phyloP scores from a whole-genome alignment of 2,797 vertebrate species.

The Anguilla megastoma region DNA sequence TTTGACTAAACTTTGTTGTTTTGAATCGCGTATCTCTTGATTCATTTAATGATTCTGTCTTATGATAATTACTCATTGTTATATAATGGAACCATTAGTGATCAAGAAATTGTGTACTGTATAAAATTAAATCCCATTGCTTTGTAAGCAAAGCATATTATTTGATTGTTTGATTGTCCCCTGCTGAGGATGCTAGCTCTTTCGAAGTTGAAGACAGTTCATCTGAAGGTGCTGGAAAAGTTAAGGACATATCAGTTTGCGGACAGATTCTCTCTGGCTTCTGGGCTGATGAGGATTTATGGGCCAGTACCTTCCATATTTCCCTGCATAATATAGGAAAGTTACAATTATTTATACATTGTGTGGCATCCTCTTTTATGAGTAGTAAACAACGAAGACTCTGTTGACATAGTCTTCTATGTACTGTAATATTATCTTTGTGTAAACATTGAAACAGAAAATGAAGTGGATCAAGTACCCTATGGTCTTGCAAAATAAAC shows the following conservation, averaged over 20 bases:
- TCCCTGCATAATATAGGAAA: background rate
- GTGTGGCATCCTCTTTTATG: background rate
- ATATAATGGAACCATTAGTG: background rate
- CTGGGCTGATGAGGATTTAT: background rate
- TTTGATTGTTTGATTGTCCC: background rate
- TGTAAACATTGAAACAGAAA: background rate
- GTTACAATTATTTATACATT: background rate
- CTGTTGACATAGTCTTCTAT: background rate
- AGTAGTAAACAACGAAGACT: background rate
- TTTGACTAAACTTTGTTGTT: background rate
- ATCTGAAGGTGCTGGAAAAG: background rate
- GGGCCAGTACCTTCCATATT: background rate
- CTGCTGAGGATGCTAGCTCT: background rate
- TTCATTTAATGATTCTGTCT: background rate
- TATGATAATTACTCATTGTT: background rate
- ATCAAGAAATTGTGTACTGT: background rate
- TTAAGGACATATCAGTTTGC: background rate
- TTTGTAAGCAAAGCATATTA: background rate
- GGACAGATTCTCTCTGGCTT: background rate
- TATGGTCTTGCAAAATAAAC: background rate
- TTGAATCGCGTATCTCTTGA: background rate
- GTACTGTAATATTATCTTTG: background rate
- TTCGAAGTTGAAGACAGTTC: background rate
- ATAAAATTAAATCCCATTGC: background rate
- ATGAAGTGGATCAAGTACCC: background rate